Evolutionary conservation across 2,797 vertebrate genomes (phyloP).

Genomic region (Calcarius lapponicus): DNA sequence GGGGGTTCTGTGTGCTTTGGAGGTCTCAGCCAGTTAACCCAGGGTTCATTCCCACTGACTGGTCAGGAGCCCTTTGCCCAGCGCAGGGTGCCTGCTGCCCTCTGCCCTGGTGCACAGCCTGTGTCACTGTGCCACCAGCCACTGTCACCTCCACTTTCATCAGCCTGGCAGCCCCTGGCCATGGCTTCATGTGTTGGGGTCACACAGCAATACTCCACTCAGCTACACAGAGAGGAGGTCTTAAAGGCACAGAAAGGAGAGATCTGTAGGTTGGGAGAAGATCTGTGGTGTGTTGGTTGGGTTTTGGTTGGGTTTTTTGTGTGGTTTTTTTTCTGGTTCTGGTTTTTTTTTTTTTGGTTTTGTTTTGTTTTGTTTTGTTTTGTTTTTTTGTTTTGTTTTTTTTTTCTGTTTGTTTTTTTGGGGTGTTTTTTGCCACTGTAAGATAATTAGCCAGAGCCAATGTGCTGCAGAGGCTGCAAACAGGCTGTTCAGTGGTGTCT

Average conservation of each 20-base stretch:
- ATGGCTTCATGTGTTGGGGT: rapidly evolving
- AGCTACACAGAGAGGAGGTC: neutral
- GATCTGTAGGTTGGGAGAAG: neutral
- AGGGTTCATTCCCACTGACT: neutral
- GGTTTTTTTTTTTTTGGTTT: no score
- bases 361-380: neutral
- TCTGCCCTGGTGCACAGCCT: rapidly evolving
- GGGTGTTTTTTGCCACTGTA: conserved; percentile 16
- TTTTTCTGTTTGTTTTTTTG: neutral
- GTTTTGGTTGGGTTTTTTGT: neutral
- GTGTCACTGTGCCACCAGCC: neutral
- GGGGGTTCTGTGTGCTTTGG: neutral
- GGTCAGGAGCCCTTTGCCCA: neutral
- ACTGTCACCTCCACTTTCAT: neutral
- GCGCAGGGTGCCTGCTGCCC: neutral
- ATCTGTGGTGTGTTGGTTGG: neutral
- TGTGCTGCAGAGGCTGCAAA: conserved; percentile 35
- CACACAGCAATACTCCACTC: neutral
- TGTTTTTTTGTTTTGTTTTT: neutral
- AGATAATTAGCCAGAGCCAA: conserved; percentile 71
- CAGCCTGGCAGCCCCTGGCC: neutral
- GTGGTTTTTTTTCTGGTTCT: neutral
- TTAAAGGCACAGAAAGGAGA: neutral
- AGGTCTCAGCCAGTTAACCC: neutral
- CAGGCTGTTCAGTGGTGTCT: conserved; percentile 64